phyloP scores from a whole-genome alignment of 2,888 invertebrate species.

The Patella caerulea region DNA sequence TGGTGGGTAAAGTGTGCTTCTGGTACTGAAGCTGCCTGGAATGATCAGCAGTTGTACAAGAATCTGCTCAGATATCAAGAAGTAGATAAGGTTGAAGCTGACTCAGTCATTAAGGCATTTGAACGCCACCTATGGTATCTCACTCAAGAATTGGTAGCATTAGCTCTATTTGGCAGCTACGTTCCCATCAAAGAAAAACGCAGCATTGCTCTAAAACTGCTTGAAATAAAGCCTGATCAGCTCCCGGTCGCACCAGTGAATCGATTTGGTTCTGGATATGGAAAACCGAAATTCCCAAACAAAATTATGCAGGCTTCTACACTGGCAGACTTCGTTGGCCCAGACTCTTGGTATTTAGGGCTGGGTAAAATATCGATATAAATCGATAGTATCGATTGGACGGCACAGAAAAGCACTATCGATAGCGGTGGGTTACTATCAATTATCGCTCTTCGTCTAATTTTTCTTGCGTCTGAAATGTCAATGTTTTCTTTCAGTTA shows the following conservation, averaged over 20 bases:
- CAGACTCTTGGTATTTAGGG: not conserved
- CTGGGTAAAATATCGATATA: too few relatives aligned
- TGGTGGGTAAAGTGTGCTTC: not conserved
- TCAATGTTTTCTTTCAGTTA: too few relatives aligned
- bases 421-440: too few relatives aligned
- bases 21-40: not conserved
- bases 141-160: not conserved
- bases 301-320: too few relatives aligned
- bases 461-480: too few relatives aligned
- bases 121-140: not conserved
- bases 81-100: not conserved
- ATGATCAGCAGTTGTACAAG: not conserved
- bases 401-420: too few relatives aligned
- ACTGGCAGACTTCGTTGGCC: not conserved
- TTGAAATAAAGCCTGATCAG: not conserved
- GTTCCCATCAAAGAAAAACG: not conserved
- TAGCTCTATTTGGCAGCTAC: not conserved
- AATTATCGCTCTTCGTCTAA: too few relatives aligned
- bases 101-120: not conserved
- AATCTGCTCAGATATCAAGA: not conserved
- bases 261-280: not conserved
- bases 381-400: too few relatives aligned
- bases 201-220: not conserved
- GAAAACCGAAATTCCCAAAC: too few relatives aligned
- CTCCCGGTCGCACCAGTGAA: not conserved